Evolutionary conservation across 1,140 invertebrate genomes (phyloP).

Genomic region (Calosoma granatense): DNA sequence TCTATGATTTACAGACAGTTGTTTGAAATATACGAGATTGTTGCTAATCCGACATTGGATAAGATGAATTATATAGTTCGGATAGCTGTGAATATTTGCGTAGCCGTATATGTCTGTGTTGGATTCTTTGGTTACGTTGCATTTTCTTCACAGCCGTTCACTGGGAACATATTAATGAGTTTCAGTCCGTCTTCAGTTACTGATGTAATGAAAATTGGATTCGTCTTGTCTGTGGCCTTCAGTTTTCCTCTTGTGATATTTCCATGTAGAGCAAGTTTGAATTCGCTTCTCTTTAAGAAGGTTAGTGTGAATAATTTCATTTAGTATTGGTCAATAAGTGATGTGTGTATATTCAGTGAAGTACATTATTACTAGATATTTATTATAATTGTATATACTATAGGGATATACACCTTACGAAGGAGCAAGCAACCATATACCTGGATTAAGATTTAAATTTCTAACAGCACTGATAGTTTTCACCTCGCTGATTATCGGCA

Average conservation of each 20-base stretch:
- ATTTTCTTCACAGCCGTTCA: conserved; percentile 66
- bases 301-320: conserved; percentile 47
- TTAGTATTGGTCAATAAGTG: background rate
- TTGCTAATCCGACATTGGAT: conserved; percentile 78
- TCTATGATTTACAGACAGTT: conserved; percentile 75
- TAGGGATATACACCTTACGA: conserved; percentile 37
- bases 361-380: background rate
- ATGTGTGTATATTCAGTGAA: no score
- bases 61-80: conserved; percentile 81
- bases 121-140: conserved; percentile 95
- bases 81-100: conserved; percentile 85
- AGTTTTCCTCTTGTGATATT: conserved; percentile 96
- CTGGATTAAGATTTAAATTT: conserved; percentile 65
- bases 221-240: conserved; percentile 88
- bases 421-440: conserved; percentile 53
- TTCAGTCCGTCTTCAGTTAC: conserved; percentile 69
- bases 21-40: conserved; percentile 88
- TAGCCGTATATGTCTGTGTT: conserved; percentile 73
- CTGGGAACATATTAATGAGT: conserved; percentile 85
- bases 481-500: conserved; percentile 62
- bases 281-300: conserved; percentile 81
- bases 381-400: background rate
- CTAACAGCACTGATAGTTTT: conserved; percentile 68
- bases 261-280: conserved; percentile 86
- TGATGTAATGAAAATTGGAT: conserved; percentile 85